Evolutionary conservation across 2,888 invertebrate species (phyloP), one percentile per base, ranked within the genome.

Genomic region (Drosophila paucipuncta): DNA sequence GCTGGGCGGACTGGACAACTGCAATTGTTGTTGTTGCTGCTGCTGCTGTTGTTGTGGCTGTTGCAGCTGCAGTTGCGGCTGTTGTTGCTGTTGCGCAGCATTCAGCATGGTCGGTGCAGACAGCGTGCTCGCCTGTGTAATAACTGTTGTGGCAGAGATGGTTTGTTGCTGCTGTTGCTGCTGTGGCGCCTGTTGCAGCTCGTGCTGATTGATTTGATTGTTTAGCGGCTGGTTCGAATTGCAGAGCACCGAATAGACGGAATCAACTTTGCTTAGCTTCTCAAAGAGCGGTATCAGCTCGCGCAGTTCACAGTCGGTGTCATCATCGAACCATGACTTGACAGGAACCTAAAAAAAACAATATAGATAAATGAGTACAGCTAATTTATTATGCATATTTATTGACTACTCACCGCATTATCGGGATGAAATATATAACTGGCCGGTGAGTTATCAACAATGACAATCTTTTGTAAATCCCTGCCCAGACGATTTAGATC

Each of bases 391-490:
- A 31, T 58, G 0, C 0, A 41, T 13, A 30, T 5, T 10, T 25
- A 1, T 22, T 2, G 0, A 25, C 4, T 30, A 96, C 97, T 96
- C 94, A 99, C 99, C 94, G 99, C 99, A 95, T 99, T 99, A 94
- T 99, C 99, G 92, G 99, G 99, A 96, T 99, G 99, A 97, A 99
- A 99, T 95, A 99, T 98, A 94, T 99, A 99, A 84, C 99, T 99
- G 92, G 99, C 99, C 91, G 99, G 99, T 92, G 99, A 99, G 95
- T 99, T 99, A 95, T 99, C 99, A 86, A 99, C 98, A 92, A 99
- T 99, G 92, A 99, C 97, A 92, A 99, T 98, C 94, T 98, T 97
- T 91, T 98, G 97, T 93, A 99, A 95, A 94, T 99, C 98, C 82
- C 99, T 95, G 73, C 99, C 99, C 83, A 99, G 95, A 93, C 98